Evolutionary conservation across 2,888 invertebrate genomes (phyloP).

Genomic region (Abrostola tripartita): DNA sequence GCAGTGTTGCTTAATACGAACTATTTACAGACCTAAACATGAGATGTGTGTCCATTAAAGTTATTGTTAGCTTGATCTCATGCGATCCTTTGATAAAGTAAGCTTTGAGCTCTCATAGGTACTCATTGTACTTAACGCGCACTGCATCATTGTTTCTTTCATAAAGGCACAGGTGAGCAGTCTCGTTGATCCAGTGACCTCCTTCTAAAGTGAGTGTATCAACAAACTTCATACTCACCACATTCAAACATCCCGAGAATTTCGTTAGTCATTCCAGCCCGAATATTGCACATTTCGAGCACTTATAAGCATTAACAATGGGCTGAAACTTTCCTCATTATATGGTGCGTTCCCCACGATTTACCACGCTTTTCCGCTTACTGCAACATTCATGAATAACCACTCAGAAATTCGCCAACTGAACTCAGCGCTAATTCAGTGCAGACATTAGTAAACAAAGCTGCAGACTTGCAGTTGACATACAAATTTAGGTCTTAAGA

Average conservation of each 20-base stretch:
- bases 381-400: slow-evolving; percentile 63
- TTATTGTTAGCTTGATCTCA: no score
- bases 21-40: no score
- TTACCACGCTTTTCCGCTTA: slow-evolving; percentile 53
- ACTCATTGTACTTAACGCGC: no score
- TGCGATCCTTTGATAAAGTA: no score
- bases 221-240: slow-evolving; percentile 36
- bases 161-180: no score
- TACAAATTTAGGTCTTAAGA: slow-evolving; percentile 52
- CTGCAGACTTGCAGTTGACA: slow-evolving; percentile 45
- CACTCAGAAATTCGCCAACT: slow-evolving; percentile 55
- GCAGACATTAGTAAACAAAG: slow-evolving; percentile 66
- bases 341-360: slow-evolving; percentile 50
- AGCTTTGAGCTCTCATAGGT: no score
- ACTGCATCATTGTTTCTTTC: no score
- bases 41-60: no score
- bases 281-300: slow-evolving; percentile 52
- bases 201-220: slow-evolving; percentile 13
- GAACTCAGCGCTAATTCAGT: slow-evolving; percentile 65
- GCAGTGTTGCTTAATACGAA: no score
- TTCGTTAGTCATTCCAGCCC: slow-evolving; percentile 41
- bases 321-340: slow-evolving; percentile 59
- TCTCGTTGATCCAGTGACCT: neutral
- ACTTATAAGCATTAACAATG: slow-evolving; percentile 57
- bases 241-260: slow-evolving; percentile 31